Percentiles rank a stretch among this genome's conserved stretches.
phyloP scores from a whole-genome alignment of 2,797 vertebrate species.

The Acipenser oxyrinchus region DNA sequence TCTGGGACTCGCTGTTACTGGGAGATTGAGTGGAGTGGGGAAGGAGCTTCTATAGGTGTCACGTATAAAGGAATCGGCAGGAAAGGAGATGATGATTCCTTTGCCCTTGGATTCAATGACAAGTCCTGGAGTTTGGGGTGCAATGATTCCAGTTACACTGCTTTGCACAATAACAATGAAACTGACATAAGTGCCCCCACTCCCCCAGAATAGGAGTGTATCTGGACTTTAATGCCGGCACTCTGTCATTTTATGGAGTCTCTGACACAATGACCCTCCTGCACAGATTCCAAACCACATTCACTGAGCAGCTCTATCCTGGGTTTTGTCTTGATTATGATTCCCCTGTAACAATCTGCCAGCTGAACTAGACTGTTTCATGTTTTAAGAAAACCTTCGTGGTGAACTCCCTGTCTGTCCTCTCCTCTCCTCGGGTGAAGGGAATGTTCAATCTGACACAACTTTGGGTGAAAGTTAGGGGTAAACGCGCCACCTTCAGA shows the following conservation, averaged over 20 bases:
- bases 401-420: no score
- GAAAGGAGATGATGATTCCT: slow-evolving; percentile 56
- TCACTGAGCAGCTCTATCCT: slow-evolving; percentile 62
- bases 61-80: slow-evolving; percentile 67
- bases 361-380: slow-evolving; percentile 25
- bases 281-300: slow-evolving; percentile 63
- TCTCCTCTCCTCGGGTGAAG: no score
- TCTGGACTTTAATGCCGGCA: slow-evolving; percentile 59
- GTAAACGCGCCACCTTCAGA: no score
- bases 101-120: slow-evolving; percentile 69
- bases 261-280: slow-evolving; percentile 67
- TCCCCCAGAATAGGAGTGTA: slow-evolving; percentile 68
- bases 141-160: slow-evolving; percentile 66
- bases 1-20: slow-evolving; percentile 60
- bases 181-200: slow-evolving; percentile 53
- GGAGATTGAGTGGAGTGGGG: slow-evolving; percentile 75
- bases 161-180: slow-evolving; percentile 68
- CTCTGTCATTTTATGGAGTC: slow-evolving; percentile 60
- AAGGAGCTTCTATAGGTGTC: slow-evolving; percentile 61
- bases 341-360: slow-evolving; percentile 55
- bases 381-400: no score
- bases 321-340: slow-evolving; percentile 75
- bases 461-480: no score
- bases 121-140: slow-evolving; percentile 75
- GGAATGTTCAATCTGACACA: no score